Base-by-base conservation (phyloP, 2,113 vertebrate genomes). In the Corythornis cristatus region DNA sequence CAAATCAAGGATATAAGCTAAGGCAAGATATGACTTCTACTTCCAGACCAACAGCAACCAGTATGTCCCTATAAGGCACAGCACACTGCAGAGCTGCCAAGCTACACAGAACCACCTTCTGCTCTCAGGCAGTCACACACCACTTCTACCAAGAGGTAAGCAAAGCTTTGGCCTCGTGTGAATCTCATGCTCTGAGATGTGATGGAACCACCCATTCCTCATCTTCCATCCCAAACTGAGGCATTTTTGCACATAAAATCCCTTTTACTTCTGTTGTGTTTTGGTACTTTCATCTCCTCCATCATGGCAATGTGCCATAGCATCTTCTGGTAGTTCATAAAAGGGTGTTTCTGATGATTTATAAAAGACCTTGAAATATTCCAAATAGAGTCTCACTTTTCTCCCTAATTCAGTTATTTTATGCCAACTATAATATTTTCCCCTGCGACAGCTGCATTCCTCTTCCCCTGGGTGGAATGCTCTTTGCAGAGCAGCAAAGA, bases 391-490 rank as follows among this genome's bases (percentile, higher is more conserved):
- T 72, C 78, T 62, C 11, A 48, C 78, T 78, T 90, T 90, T 68
- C 23, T 45, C n/a, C 35, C 3, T 28, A 14, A 42, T 22, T 26
- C 57, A 46, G 8, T 3, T 7, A 11, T 8, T 78, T 84, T 23
- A 37, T 56, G 35, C 35, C 35, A 45, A 7, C 17, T 72, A 4
- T 8, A 31, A 3, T 6, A 40, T 33, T 83, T 54, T 28, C 17
- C 31, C 25, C 8, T 10, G 1, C 0, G 9, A 48, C 45, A 60
- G 43, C 53, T 46, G 60, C 0, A 0, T 42, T 67, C 54, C 74
- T 54, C 57, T 18, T n/a, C 72, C 19, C 11, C 64, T 17, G 28
- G 51, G 31, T 9, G 42, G 72, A 79, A 37, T 21, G 26, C 3
- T 1, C 15, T 23, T 42, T 57, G 57, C 28, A 58, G 51, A 62